phyloP scores from a whole-genome alignment of 2,797 vertebrate genomes.

The Thamnophis elegans region DNA sequence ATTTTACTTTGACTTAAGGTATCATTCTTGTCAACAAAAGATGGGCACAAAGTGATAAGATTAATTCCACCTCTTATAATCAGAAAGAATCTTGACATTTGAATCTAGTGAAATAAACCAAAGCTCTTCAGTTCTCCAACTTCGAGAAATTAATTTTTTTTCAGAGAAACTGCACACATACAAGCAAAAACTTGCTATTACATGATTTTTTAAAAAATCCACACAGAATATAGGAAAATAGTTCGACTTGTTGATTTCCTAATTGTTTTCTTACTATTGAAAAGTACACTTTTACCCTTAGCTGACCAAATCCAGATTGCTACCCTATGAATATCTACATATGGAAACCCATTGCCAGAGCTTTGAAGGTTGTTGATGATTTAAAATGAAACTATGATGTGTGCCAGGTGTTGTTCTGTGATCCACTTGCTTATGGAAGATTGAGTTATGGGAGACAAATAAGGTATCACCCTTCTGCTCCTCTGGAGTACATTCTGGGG shows the following conservation, averaged over 20 bases:
- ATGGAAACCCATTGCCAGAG: not conserved
- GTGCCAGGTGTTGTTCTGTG: not conserved
- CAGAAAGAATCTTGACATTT: not conserved
- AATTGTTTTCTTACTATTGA: not conserved
- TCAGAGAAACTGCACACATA: not conserved
- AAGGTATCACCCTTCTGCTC: not conserved
- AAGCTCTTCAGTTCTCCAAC: not conserved
- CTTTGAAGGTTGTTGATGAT: not conserved
- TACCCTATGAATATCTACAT: not conserved
- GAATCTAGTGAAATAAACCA: not conserved
- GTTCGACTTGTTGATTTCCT: not conserved
- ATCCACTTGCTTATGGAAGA: not conserved
- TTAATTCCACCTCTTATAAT: not conserved
- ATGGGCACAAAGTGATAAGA: not conserved
- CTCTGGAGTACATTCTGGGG: not conserved
- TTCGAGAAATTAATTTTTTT: not conserved
- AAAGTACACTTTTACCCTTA: not conserved
- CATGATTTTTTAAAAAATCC: not conserved
- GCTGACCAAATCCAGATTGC: not conserved
- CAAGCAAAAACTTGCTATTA: not conserved
- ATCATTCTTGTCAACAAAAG: not conserved
- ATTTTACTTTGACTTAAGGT: not conserved
- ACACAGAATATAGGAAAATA: not conserved
- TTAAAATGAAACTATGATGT: not conserved
- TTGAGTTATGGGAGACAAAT: not conserved